Base-by-base conservation (phyloP, 2,113 vertebrate genomes). In the Lathamus discolor region DNA sequence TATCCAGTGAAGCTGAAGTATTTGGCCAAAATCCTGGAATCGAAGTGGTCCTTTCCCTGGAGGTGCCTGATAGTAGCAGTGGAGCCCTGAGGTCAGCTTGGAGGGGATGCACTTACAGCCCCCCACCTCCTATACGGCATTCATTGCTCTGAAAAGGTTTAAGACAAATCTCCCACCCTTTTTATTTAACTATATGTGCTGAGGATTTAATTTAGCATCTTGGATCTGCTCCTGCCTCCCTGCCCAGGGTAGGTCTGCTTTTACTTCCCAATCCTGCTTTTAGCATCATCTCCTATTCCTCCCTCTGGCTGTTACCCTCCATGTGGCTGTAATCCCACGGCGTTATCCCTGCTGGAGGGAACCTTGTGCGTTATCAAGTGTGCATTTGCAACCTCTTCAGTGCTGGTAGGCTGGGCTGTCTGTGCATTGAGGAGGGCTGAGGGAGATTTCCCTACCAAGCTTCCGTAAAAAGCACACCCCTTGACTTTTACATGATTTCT, bases 401-500 rank as follows among this genome's bases (percentile, higher is more conserved):
- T 35, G 48, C 52, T 82, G 49, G 20, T 59, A 61, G 67, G 29
- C 64, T 91, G 68, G 29, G 31, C 48, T 79, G 68, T 33, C 48
- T 54, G 57, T 63, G 44, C 72, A 70, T 75, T 0, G 2, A 94
- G 82, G 24, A 62, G 43, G 43, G 37, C 49, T 57, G 72, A 84
- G 74, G 67, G 55, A 83, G 39, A 83, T 84, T 88, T 92, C 76
- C 37, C 16, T 46, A 79, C 43, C 86, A 83, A 82, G 46, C 66
- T 83, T n/a, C 52, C 7, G 1, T n/a, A 94, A 96, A 90, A 51
- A 88, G 76, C 66, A 80, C 62, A 93, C 90, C 86, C 88, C 86
- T 93, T 68, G 78, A 88, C 94, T 92, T 86, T 66, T 82, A 41
- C 49, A n/a, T 33, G 61, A 62, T 95, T 90, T 95, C 91, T 93